Evolutionary conservation across 35 echinoderm and acorn worm species (phyloP).

Genomic region (Heliocidaris tuberculata): DNA sequence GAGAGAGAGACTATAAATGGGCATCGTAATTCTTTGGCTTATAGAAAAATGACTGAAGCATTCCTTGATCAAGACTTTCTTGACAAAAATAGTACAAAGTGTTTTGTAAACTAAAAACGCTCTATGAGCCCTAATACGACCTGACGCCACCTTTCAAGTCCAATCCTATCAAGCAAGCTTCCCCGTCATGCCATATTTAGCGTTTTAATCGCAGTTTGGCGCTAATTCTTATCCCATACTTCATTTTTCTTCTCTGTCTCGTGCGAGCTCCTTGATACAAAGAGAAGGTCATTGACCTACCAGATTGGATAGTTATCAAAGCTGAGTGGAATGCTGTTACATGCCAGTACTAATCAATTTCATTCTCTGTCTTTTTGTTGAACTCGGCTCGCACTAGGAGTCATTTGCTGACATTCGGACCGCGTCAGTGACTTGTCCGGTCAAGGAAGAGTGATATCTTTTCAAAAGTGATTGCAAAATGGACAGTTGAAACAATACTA

Average conservation of each 20-base stretch:
- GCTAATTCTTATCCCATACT: constrained; percentile 4
- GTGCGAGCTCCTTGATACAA: neutral
- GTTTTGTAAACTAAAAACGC: neutral
- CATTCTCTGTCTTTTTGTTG: neutral
- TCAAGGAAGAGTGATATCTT: no score
- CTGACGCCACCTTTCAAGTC: neutral
- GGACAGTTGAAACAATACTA: no score
- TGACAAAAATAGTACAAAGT: neutral
- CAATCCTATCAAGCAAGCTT: neutral
- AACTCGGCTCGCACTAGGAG: no score
- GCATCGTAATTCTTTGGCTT: neutral
- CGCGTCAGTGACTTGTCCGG: no score
- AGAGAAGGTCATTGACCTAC: neutral
- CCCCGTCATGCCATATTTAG: neutral
- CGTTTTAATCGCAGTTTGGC: neutral
- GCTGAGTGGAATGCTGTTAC: neutral
- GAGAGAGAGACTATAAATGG: no score
- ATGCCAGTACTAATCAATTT: neutral
- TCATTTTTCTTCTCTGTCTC: neutral
- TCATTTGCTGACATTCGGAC: no score
- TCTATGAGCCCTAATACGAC: neutral
- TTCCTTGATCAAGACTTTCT: neutral
- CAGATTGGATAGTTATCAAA: neutral
- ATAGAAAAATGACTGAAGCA: neutral
- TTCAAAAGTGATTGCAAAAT: no score